Base-by-base conservation (phyloP, 2,797 vertebrate species). In the Sebastes taczanowskii region DNA sequence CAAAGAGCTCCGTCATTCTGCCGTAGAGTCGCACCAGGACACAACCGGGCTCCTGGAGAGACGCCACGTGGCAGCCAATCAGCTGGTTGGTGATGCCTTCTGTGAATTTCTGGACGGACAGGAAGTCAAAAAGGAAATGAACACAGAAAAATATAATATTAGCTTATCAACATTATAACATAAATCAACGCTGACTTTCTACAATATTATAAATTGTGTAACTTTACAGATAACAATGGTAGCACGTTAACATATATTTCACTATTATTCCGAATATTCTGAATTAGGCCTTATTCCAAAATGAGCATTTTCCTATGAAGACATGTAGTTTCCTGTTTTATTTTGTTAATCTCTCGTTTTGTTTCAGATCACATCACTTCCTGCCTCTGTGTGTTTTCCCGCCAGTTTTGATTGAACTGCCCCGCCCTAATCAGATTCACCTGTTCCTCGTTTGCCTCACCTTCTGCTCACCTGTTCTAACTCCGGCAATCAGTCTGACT, bases 31-130 rank as follows among this genome's bases (percentile, higher is more conserved):
- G 90, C 52, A 97, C 95, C 52, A 97, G 90, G n/a, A 97, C 91
- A 13, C 92, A 86, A 1, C 91, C 93, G 0, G 82, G 58, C 22
- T 95, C 93, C 71, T 89, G 88, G 2, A 91, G 77, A 1, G 92
- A 86, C 20, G 93, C 94, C 78, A 95, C 82, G 11, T 76, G 94
- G 80, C 96, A 97, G 80, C 95, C 95, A 1, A 95, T 89, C 73
- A 97, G 87, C 84, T 94, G 94, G 90, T 97, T 97, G 61, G 96
- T 97, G 81, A 96, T 93, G 76, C 96, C 96, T 11, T 96, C 96
- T 9, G 96, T 97, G 83, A 97, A 97, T 0, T 74, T 89, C 96
- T 97, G 87, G 6, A 70, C 32, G 16, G 7, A 62, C 22, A 55
- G 11, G 7, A 71, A 18, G 60, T 35, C 3, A 62, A 22, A 89